phyloP scores from a whole-genome alignment of 2,113 vertebrate genomes.

The Cinclus cinclus region DNA sequence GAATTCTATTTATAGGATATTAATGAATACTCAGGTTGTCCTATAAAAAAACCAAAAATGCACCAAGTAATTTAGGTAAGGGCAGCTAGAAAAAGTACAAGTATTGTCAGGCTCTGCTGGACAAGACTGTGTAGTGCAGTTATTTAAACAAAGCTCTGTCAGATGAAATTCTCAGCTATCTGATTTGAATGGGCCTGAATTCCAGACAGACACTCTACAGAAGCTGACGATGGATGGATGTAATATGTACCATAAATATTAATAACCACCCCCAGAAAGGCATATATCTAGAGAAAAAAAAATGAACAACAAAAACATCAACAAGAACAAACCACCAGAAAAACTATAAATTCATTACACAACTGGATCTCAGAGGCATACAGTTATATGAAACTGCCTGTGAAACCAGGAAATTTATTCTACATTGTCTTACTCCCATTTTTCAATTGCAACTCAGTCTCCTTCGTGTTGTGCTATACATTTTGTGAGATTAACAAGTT shows the following conservation, averaged over 20 bases:
- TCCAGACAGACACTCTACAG: not conserved
- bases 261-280: not conserved
- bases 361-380: not conserved
- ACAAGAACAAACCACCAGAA: not conserved
- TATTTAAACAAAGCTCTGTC: not conserved
- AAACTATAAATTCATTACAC: not conserved
- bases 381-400: not conserved
- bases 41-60: fast-evolving
- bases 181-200: not conserved
- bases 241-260: not conserved
- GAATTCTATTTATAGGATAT: not conserved
- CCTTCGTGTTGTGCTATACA: not conserved
- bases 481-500: not conserved
- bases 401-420: not conserved
- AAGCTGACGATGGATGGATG: not conserved
- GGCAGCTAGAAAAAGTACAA: not conserved
- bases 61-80: not conserved
- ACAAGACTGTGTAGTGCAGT: not conserved
- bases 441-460: not conserved
- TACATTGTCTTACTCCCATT: not conserved
- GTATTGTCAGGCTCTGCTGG: not conserved
- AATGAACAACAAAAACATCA: no score
- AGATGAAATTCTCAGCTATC: not conserved
- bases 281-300: not conserved
- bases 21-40: not conserved